Evolutionary conservation across 1,140 invertebrate species (phyloP), one percentile per base, ranked within the genome.

Genomic region (Drosophila ogumai): DNA sequence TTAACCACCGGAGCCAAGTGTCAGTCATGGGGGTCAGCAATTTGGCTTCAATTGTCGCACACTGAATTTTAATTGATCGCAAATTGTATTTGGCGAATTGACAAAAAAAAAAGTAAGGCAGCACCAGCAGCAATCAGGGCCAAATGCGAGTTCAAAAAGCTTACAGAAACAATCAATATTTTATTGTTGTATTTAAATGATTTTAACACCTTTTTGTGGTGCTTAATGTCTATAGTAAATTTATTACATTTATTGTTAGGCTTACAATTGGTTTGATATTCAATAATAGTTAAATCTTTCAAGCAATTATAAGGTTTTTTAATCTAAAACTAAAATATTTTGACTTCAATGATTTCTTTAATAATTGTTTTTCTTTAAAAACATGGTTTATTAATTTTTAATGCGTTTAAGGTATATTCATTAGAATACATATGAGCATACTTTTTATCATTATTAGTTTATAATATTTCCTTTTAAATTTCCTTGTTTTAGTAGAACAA

Each of bases 41-140:
- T 65, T 78, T 55, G 58, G 44, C 34, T 34, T 12, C 75, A 78
- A 78, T 77, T 79, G 67, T 46, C 55, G 55, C 22, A 36, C n/a
- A 49, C 38, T 41, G 38, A 78, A 78, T 75, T 38, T 73, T 55
- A 79, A 79, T 75, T 75, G 76, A 66, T 64, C 50, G 67, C 67
- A 46, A 79, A 66, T 66, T 79, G 49, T 58, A 40, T 59, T 77
- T 77, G 75, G 75, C 75, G 44, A 67, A 57, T 52, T 77, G 64
- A 77, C 74, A 77, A 69, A 50, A 60, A 10, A 31, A n/a, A 28
- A 25, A 31, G 2, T n/a, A 49, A n/a, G 3, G 1, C 19, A 22
- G 15, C n/a, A 28, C 13, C 47, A 19, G 8, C 13, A 28, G 15
- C 50, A 31, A n/a, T 44, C 71, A 63, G 56, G 68, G 71, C n/a